Base-by-base conservation (phyloP, 2,113 vertebrate species). In the Prionailurus viverrinus region DNA sequence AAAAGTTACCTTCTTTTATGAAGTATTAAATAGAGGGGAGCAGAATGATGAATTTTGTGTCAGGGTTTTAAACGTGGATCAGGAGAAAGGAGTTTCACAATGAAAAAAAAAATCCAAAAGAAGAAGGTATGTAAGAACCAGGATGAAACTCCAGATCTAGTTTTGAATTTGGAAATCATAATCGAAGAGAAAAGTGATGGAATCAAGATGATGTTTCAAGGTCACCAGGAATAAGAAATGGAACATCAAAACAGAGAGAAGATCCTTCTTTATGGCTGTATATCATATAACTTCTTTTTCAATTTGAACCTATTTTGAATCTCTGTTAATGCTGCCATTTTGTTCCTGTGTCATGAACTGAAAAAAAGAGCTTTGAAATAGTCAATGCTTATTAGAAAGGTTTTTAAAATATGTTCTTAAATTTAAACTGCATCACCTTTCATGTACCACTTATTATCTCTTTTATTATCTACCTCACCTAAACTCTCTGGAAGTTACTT, bases 391-490 rank as follows among this genome's bases (percentile, higher is more conserved):
- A 91, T 93, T 89, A 95, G 23, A 55, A 89, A 29, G 19, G 10
- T 73, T 95, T 82, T 33, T 39, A 94, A 96, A 93, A 25, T 66
- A 61, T 96, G 71, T 80, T 92, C 81, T 87, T 87, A 96, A 96
- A 89, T 80, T 91, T 93, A 91, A 94, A 90, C 29, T 91, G 86
- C 61, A 83, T 95, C 73, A 84, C 45, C 53, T 89, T 98, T 96
- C 55, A 41, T 96, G 63, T 92, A 39, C 45, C 29, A 65, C 41
- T 91, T 95, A 93, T 61, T 95, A 95, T 86, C 53, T 95, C 61
- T 98, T 98, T 97, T 97, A 96, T 98, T 93, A 92, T 96, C 48
- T 90, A 81, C 15, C 63, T 89, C 83, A 90, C 79, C 68, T 98
- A 93, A 92, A 93, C 95, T 95, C 69, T 96, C 48, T 96, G 92